Evolutionary conservation across 30 jellyfish, hydroid and myxozoan genomes (phyloP), one percentile per base, ranked within the genome.

Genomic region (Cassiopea andromeda): DNA sequence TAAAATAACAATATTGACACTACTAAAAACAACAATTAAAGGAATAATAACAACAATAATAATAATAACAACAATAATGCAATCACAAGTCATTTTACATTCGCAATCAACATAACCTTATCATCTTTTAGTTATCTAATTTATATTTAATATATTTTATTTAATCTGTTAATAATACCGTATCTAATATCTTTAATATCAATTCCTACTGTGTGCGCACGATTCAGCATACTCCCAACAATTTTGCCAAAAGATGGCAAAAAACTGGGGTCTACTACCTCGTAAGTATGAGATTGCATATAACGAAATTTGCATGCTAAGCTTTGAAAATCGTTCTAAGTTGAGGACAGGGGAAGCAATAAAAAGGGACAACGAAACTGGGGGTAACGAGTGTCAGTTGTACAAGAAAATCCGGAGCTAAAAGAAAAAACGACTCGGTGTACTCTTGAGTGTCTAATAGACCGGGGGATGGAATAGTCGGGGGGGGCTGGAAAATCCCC

Each of bases 31-130:
- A 48, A 71, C 49, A 68, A 83, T 72, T 50, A 48, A 59, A 16
- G 38, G n/a, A n/a, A n/a, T n/a, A n/a, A n/a, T n/a, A n/a, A n/a
- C n/a, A n/a, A n/a, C n/a, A 12, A 16, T 57, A 78, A 78, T 78
- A 60, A 61, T 67, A 80, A 16, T 50, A 80, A 80, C 48, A 60
- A 17, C 67, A 81, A 81, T 81, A 15, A 81, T 81, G 67, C 80
- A 81, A 81, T 81, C 73, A 67, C 69, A 66, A 81, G 58, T 5
- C 68, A 86, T 44, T 50, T 75, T 85, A 72, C 93, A 66, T 86
- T 86, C 87, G 67, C 93, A 86, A 86, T 75, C 88, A 86, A 86
- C 93, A 75, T 86, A 86, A 86, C 87, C 82, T 44, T 77, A 60
- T 66, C 73, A 58, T 64, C 58, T 86, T 77, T 61, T 60, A 86